These are phyloP conservation scores for Latheticus oryzae DNA, from an alignment of 2,888 invertebrate species.

Conservation along the genomic window DNA sequence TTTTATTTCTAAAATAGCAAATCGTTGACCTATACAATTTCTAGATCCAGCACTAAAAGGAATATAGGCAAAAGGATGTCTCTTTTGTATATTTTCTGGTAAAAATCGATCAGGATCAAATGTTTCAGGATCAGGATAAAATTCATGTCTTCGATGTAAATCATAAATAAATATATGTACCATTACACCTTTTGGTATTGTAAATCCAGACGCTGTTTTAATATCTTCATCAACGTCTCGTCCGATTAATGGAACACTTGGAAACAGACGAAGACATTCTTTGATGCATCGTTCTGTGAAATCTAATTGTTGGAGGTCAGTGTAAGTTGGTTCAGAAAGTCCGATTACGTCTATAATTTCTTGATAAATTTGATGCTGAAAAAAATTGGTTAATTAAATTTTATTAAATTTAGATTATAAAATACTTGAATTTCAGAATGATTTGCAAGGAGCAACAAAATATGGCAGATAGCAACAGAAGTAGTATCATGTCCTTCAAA, in stretches of 20 bases:
- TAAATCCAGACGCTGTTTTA: constrained; percentile 48
- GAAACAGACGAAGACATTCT: constrained; percentile 61
- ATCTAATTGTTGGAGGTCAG: constrained; percentile 59
- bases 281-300: constrained; percentile 62
- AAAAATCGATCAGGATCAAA: constrained; percentile 80
- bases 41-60: constrained; percentile 78
- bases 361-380: constrained; percentile 1
- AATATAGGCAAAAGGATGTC: constrained; percentile 74
- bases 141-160: constrained; percentile 72
- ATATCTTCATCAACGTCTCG: constrained; percentile 54
- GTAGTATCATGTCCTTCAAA: constrained; percentile 57
- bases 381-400: constrained; percentile 3
- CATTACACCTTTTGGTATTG: constrained; percentile 67
- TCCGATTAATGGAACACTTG: constrained; percentile 61
- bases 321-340: constrained; percentile 52
- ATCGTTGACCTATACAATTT: constrained; percentile 79
- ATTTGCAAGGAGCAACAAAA: constrained; percentile 50
- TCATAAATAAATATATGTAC: constrained; percentile 72
- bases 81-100: constrained; percentile 67
- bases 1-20: constrained; percentile 75
- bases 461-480: constrained; percentile 47
- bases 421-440: constrained; percentile 50
- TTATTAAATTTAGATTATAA: not conserved
- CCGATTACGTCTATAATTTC: constrained; percentile 44
- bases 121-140: constrained; percentile 73